phyloP scores from a whole-genome alignment of 2,113 vertebrate species.

The Tylochromis polylepis region DNA sequence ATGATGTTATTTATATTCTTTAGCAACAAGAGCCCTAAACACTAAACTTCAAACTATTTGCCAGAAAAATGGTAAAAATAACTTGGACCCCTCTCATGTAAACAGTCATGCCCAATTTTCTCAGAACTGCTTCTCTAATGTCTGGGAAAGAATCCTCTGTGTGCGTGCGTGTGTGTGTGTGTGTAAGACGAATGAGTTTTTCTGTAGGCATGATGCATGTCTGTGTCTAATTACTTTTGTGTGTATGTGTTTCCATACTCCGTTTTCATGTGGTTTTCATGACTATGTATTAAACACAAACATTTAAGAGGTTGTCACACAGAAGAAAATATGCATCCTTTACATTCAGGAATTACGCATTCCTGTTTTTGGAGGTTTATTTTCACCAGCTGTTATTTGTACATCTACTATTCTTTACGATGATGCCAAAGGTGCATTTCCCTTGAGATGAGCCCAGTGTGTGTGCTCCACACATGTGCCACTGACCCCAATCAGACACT shows the following conservation, averaged over 20 bases:
- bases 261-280: neutral
- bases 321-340: neutral
- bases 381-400: neutral
- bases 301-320: neutral
- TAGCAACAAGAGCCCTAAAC: conserved; percentile 17
- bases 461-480: conserved; percentile 3
- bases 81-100: conserved; percentile 58
- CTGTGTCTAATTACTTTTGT: neutral
- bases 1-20: conserved; percentile 51
- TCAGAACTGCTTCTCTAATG: conserved; percentile 42
- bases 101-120: conserved; percentile 58
- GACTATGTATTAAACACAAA: neutral
- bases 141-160: conserved; percentile 54
- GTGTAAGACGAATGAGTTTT: neutral
- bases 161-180: neutral
- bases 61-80: conserved; percentile 64
- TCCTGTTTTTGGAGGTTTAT: neutral
- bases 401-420: conserved; percentile 1
- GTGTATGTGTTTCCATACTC: neutral
- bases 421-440: conserved; percentile 19
- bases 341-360: neutral
- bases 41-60: conserved; percentile 32
- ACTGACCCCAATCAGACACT: conserved; percentile 5
- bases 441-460: conserved; percentile 4
- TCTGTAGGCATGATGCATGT: neutral